Evolutionary conservation across 2,888 invertebrate species (phyloP).

Genomic region (Timema podura): DNA sequence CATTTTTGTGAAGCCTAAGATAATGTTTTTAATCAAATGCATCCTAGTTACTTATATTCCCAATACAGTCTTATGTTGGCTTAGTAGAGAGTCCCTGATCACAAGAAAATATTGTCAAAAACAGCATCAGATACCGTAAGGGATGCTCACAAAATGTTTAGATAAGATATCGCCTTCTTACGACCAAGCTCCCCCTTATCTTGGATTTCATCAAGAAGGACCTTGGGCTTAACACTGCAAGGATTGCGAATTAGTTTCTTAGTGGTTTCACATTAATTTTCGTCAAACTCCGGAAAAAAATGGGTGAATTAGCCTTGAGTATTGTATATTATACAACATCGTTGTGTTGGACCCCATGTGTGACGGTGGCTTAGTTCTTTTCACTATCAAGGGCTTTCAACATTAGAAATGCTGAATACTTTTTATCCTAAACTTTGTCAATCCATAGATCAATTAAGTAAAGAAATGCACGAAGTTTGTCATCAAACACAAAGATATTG

Average conservation of each 20-base stretch:
- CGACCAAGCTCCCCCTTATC: background rate
- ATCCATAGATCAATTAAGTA: background rate
- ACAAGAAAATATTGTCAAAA: background rate
- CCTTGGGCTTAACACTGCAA: no score
- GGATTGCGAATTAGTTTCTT: background rate
- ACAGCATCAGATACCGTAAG: background rate
- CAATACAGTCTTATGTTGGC: no score
- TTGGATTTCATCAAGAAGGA: background rate
- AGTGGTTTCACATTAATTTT: background rate
- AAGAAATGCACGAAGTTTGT: background rate
- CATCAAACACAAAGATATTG: no score
- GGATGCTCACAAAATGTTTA: background rate
- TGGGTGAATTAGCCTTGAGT: background rate
- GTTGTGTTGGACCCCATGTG: background rate
- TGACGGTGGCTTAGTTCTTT: background rate
- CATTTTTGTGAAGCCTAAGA: no score
- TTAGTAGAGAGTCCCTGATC: background rate
- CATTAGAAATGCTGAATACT: background rate
- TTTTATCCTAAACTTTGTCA: background rate
- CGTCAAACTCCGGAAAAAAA: background rate
- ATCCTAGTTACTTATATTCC: no score
- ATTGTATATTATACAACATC: background rate
- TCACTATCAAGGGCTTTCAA: background rate
- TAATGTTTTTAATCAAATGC: no score
- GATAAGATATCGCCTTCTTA: background rate